Evolutionary conservation across 2,797 vertebrate species (phyloP), one percentile per base, ranked within the genome.

Genomic region (Sebastiscus albofasciatus): DNA sequence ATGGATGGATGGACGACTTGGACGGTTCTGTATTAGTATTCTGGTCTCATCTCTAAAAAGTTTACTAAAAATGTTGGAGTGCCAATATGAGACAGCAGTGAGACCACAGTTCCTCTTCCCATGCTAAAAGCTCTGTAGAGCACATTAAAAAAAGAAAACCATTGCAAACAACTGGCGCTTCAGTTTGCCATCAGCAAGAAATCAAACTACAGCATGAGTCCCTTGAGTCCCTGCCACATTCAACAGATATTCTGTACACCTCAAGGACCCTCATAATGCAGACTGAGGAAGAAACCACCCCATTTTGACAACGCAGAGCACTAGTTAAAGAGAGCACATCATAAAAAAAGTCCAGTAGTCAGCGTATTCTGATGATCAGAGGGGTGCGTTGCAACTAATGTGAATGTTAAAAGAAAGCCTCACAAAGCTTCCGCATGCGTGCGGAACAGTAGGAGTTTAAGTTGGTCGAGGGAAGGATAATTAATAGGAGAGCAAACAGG

Each of bases 401-500:
- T 73, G 81, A 72, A 75, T 77, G 81, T 64, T 87, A 42, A 88
- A 11, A 86, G 67, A 72, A 69, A 83, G 71, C 18, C 68, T 69
- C 31, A 67, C 36, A 77, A 78, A 84, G 70, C 75, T 67, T 65
- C 13, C 20, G 18, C 79, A 65, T 64, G 75, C 22, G 3, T 77
- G 27, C 29, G 18, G 68, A 65, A 77, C 26, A 26, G 75, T 65
- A 29, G 49, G 46, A 74, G 55, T 89, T 85, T 69, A 75, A 83
- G 85, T 79, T 80, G 83, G 72, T 80, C 18, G 20, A 61, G 75
- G 76, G 78, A 75, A 83, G 16, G 62, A 84, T 92, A 94, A 95
- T 95, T 94, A 93, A 92, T 79, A 83, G 75, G 36, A 87, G 77
- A 87, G 86, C 89, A 91, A 90, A 89, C 81, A 84, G 76, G 60